A percentile compares a stretch with the other conserved stretches of the same genome.
Evolutionary conservation across 2,888 invertebrate genomes (phyloP).

Genomic region (Dasysyrphus albostriatus): DNA sequence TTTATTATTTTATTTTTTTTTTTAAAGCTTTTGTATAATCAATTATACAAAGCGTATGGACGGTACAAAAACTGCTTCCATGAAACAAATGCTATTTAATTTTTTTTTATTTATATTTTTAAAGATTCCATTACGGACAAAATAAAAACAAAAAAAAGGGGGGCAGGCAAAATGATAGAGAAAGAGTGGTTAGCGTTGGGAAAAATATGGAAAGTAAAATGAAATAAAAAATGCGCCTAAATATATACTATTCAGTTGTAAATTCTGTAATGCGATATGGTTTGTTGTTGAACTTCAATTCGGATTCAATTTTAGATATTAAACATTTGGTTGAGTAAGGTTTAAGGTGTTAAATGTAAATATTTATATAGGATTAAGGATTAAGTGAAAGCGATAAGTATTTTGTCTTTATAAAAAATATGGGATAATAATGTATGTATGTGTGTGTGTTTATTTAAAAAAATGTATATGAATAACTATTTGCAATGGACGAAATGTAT

Average conservation of each 20-base stretch:
- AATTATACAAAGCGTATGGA: conserved; percentile 82
- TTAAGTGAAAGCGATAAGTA: conserved; percentile 64
- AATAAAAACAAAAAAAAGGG: conserved; percentile 8
- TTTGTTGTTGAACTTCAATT: conserved; percentile 65
- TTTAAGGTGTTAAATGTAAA: conserved; percentile 23
- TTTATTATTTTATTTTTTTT: conserved; percentile 55
- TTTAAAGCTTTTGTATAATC: conserved; percentile 74
- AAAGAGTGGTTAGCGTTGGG: not conserved
- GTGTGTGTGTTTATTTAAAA: conserved; percentile 29
- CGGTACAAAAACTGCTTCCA: conserved; percentile 80
- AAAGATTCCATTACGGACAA: conserved; percentile 46
- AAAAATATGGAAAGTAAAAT: not conserved
- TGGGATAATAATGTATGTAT: conserved; percentile 8
- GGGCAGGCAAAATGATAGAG: conserved; percentile 34
- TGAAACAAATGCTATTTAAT: conserved; percentile 71
- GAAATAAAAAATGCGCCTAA: conserved; percentile 2
- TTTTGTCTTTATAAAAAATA: conserved; percentile 1
- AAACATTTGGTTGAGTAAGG: conserved; percentile 25
- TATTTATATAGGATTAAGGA: conserved; percentile 46
- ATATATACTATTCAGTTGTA: conserved; percentile 40
- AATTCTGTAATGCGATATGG: conserved; percentile 74
- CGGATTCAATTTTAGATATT: conserved; percentile 51
- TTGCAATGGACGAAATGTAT: conserved; percentile 71
- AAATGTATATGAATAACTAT: conserved; percentile 72
- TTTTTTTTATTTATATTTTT: conserved; percentile 33